A percentile compares a stretch with the other conserved stretches of the same genome.
Evolutionary conservation across 2,888 invertebrate species (phyloP).

Genomic region (Thecophora atra): DNA sequence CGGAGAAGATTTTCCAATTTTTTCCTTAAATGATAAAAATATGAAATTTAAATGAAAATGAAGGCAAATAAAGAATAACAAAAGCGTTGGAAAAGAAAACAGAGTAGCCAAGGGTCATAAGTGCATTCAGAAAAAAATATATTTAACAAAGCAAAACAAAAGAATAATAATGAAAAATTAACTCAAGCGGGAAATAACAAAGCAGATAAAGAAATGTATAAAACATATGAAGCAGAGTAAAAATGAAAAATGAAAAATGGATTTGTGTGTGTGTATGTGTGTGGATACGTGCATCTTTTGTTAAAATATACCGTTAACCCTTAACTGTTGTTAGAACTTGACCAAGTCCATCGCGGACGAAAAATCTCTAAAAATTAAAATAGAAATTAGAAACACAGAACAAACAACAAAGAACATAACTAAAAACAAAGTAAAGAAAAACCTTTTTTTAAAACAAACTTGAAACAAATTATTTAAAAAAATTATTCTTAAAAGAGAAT

Average conservation of each 20-base stretch:
- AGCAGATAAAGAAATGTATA: background rate
- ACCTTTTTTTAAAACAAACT: too few species aligned
- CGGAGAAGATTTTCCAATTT: too few species aligned
- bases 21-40: too few species aligned
- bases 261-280: conserved; percentile 39
- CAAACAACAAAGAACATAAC: too few species aligned
- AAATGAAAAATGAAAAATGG: background rate
- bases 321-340: too few species aligned
- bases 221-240: background rate
- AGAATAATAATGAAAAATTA: conserved; percentile 14
- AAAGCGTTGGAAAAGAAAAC: background rate
- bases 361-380: too few species aligned
- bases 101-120: background rate
- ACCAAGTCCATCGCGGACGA: too few species aligned
- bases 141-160: background rate
- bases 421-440: too few species aligned
- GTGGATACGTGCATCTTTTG: conserved; percentile 17
- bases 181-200: conserved; percentile 7
- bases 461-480: too few species aligned
- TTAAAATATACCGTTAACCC: background rate
- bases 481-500: too few species aligned
- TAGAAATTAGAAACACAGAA: too few species aligned
- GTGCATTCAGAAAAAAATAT: background rate
- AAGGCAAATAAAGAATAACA: background rate
- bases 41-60: background rate